Evolutionary conservation across 2,113 vertebrate species (phyloP).

Genomic region (Oophaga pumilio): DNA sequence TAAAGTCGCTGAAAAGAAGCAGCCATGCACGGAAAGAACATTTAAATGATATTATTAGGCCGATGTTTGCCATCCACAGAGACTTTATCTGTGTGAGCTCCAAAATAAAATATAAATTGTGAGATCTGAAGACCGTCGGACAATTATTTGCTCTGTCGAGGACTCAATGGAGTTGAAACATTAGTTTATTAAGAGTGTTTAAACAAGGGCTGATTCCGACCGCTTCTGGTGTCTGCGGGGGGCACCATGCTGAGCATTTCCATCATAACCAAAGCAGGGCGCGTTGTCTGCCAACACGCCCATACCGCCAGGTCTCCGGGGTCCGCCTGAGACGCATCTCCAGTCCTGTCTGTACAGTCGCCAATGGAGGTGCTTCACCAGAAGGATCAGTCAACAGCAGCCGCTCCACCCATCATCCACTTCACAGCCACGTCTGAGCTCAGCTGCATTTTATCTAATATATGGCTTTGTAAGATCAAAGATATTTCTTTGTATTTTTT

Average conservation of each 20-base stretch:
- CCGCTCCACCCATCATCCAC: too few relatives aligned
- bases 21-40: slow-evolving; percentile 43
- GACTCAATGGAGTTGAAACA: slow-evolving; percentile 40
- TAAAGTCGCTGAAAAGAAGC: slow-evolving; percentile 49
- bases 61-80: slow-evolving; percentile 33
- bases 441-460: neutral
- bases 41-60: slow-evolving; percentile 46
- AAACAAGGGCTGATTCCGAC: neutral
- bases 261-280: neutral
- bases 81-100: slow-evolving; percentile 22
- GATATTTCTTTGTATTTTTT: slow-evolving; percentile 11
- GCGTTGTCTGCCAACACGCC: neutral
- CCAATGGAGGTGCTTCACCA: neutral
- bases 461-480: fast-evolving
- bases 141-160: slow-evolving; percentile 48
- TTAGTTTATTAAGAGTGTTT: slow-evolving; percentile 34
- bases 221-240: neutral
- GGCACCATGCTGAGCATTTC: too few relatives aligned
- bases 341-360: neutral
- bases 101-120: slow-evolving; percentile 49
- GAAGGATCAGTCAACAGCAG: neutral
- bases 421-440: too few relatives aligned
- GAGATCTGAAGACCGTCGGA: slow-evolving; percentile 23
- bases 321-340: too few relatives aligned
- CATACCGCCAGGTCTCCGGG: too few relatives aligned